Evolutionary conservation across 2,888 invertebrate species (phyloP).

Genomic region (Parasteatoda lunata): DNA sequence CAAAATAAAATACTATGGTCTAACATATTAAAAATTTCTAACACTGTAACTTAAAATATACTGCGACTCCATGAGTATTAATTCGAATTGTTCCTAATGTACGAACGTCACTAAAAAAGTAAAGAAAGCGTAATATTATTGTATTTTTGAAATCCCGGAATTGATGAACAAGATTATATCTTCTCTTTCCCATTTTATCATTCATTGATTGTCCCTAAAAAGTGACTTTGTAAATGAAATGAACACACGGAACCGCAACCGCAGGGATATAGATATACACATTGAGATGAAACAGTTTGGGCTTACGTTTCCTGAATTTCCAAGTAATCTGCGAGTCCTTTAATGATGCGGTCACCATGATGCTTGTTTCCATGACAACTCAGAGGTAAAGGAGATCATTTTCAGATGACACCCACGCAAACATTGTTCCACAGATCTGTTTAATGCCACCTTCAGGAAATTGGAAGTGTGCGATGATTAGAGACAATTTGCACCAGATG

Average conservation of each 20-base stretch:
- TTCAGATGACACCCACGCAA: neutral
- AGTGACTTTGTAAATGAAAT: neutral
- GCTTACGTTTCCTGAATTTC: neutral
- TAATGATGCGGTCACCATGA: neutral
- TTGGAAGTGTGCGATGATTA: neutral
- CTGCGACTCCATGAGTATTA: too few relatives aligned
- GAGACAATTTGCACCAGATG: too few relatives aligned
- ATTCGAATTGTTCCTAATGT: too few relatives aligned
- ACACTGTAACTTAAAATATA: too few relatives aligned
- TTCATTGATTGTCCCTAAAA: too few relatives aligned
- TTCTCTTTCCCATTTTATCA: too few relatives aligned
- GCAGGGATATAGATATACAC: neutral
- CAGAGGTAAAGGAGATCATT: neutral
- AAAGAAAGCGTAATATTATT: too few relatives aligned
- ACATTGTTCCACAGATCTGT: neutral
- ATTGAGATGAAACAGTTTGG: neutral
- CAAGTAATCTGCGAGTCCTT: neutral
- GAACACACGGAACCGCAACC: neutral
- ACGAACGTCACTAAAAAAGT: too few relatives aligned
- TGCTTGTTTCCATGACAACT: neutral
- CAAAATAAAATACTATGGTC: too few relatives aligned
- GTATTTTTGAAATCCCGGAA: too few relatives aligned
- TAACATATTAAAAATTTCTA: too few relatives aligned
- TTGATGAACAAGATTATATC: too few relatives aligned
- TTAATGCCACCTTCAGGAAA: neutral